Conservation (phyloP, 2,888 invertebrate genomes). For the Drosophila fungiperda region DNA sequence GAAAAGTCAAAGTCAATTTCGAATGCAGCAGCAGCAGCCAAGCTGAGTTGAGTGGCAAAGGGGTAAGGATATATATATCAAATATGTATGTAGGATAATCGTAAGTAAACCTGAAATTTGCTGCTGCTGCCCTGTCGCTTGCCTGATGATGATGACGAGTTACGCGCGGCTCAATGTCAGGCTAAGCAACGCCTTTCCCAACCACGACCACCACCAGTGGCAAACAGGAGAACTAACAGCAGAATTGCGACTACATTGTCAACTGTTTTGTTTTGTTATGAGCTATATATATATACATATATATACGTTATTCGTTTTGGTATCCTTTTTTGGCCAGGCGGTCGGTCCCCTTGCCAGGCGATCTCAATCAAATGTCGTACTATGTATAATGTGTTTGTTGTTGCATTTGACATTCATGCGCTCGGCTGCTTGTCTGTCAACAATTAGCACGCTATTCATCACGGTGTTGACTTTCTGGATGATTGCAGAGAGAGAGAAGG, state of each 20-base stretch:
- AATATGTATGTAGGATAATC: conserved; percentile 21
- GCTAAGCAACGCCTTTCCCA: conserved; percentile 24
- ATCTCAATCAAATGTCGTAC: conserved; percentile 73
- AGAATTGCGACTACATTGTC: conserved; percentile 42
- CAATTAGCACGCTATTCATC: conserved; percentile 85
- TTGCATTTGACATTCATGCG: conserved; percentile 75
- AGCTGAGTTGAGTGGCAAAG: conserved; percentile 34
- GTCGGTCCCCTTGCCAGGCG: conserved; percentile 37
- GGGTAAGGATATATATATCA: conserved; percentile 36
- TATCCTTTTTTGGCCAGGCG: conserved; percentile 43
- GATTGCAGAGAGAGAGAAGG: conserved; percentile 31
- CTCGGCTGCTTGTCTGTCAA: conserved; percentile 80
- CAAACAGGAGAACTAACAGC: conserved; percentile 13
- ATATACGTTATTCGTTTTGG: conserved; percentile 7
- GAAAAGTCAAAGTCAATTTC: conserved; percentile 79
- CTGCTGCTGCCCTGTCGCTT: conserved; percentile 26
- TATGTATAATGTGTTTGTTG: conserved; percentile 60
- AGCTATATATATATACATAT: neutral
- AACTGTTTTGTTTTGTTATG: conserved; percentile 46
- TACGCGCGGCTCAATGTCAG: conserved; percentile 76
- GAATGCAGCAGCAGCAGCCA: conserved; percentile 46
- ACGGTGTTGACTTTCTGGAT: conserved; percentile 59
- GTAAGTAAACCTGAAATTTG: conserved; percentile 54
- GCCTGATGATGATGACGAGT: conserved; percentile 63
- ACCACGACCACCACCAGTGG: conserved; percentile 2